Evolutionary conservation across 2,888 invertebrate genomes (phyloP).

Genomic region (Dryococelus australis): DNA sequence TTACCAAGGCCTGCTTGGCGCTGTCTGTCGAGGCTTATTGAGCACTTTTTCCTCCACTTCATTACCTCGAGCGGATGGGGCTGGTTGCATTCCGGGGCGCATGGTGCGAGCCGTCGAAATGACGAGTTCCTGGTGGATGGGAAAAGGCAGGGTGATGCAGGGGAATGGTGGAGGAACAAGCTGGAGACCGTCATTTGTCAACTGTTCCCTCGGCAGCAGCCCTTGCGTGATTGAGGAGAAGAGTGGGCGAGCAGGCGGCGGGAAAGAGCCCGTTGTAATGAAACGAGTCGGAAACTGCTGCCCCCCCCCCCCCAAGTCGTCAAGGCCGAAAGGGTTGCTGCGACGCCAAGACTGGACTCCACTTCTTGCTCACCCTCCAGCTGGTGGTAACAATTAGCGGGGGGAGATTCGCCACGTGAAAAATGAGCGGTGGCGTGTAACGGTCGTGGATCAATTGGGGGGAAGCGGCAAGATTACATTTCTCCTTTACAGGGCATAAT

Average conservation of each 20-base stretch:
- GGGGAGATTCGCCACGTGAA: constrained; percentile 3
- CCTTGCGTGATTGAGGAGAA: not conserved
- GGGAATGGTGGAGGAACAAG: not conserved
- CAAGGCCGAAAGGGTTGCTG: not conserved
- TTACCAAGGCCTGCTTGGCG: not conserved
- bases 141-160: not conserved
- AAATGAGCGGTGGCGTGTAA: constrained; percentile 1
- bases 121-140: not conserved
- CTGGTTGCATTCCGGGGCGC: constrained; percentile 11
- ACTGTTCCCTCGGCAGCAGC: not conserved
- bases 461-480: constrained; percentile 1
- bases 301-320: not conserved
- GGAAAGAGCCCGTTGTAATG: not conserved
- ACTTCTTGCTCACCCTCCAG: not conserved
- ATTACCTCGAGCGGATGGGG: constrained; percentile 12
- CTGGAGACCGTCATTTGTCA: constrained; percentile 29
- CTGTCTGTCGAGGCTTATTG: constrained; percentile 19
- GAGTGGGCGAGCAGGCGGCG: not conserved
- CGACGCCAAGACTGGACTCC: not conserved
- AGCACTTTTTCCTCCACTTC: constrained; percentile 21
- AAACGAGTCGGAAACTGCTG: constrained; percentile 7
- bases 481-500: not conserved
- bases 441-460: not conserved
- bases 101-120: not conserved
- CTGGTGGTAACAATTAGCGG: not conserved